These are phyloP conservation scores for Drosophila ananassae DNA, from an alignment of 1,140 invertebrate genomes.

Conservation along the genomic window DNA sequence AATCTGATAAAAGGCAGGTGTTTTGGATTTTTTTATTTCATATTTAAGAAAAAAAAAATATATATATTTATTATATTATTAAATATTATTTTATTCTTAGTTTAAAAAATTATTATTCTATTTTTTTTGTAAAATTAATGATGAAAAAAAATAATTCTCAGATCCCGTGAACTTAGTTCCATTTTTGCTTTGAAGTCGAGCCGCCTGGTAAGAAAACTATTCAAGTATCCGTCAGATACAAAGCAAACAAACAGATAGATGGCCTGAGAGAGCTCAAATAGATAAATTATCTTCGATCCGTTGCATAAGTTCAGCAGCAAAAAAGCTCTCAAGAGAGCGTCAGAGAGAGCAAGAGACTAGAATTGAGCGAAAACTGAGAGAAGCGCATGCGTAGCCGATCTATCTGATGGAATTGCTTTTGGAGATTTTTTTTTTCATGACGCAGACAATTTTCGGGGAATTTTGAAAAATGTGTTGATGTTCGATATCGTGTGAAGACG, in stretches of 20 bases:
- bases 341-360: not conserved
- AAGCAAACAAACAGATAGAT: constrained; percentile 7
- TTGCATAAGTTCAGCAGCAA: constrained; percentile 4
- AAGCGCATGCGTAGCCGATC: constrained; percentile 7
- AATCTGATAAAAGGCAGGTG: not conserved
- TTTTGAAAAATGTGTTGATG: constrained; percentile 27
- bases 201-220: constrained; percentile 9
- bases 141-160: not conserved
- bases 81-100: not conserved
- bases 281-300: constrained; percentile 1
- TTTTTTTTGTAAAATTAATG: not conserved
- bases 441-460: constrained; percentile 40
- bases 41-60: too few species aligned
- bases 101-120: not conserved
- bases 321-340: constrained; percentile 3
- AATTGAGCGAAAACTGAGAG: not conserved
- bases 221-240: constrained; percentile 23
- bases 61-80: too few species aligned
- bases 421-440: constrained; percentile 15
- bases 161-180: not conserved
- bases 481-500: constrained; percentile 15
- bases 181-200: constrained; percentile 7
- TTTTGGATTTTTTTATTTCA: not conserved
- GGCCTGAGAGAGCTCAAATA: not conserved
- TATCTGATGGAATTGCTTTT: constrained; percentile 12